Evolutionary conservation across 1,140 invertebrate species (phyloP).

Genomic region (Tyrophagus putrescentiae): DNA sequence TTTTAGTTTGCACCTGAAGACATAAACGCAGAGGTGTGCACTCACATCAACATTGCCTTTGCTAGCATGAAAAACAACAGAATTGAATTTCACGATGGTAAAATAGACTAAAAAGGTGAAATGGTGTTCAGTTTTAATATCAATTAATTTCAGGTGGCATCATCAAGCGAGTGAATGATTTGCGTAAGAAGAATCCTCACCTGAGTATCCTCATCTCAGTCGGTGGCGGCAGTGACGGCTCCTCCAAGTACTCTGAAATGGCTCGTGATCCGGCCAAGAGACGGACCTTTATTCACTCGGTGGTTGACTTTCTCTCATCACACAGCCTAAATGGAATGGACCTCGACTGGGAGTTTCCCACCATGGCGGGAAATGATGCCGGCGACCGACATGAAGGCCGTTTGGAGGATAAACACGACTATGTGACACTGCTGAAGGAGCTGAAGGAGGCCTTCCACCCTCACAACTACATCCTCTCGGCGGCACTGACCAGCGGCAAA

Average conservation of each 20-base stretch:
- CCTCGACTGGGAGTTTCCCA: constrained; percentile 52
- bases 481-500: constrained; percentile 41
- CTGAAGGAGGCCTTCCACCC: constrained; percentile 36
- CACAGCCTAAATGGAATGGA: constrained; percentile 91
- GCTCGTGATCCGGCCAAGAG: constrained; percentile 57
- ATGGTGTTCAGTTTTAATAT: not conserved
- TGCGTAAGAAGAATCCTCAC: constrained; percentile 49
- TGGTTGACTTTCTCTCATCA: constrained; percentile 68
- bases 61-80: constrained; percentile 47
- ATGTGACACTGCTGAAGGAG: constrained; percentile 10
- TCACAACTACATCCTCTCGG: constrained; percentile 36
- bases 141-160: not conserved
- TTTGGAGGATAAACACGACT: constrained; percentile 30
- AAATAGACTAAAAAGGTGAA: constrained; percentile 46
- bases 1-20: constrained; percentile 35
- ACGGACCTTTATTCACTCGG: constrained; percentile 59
- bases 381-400: constrained; percentile 30
- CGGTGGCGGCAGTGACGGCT: constrained; percentile 63
- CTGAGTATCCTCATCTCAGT: constrained; percentile 61
- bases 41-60: constrained; percentile 73
- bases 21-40: constrained; percentile 61
- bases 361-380: constrained; percentile 36
- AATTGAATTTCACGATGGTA: constrained; percentile 45
- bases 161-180: constrained; percentile 42
- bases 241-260: constrained; percentile 60